Conservation (phyloP, 2,888 invertebrate species). For the Tipula confusa region DNA sequence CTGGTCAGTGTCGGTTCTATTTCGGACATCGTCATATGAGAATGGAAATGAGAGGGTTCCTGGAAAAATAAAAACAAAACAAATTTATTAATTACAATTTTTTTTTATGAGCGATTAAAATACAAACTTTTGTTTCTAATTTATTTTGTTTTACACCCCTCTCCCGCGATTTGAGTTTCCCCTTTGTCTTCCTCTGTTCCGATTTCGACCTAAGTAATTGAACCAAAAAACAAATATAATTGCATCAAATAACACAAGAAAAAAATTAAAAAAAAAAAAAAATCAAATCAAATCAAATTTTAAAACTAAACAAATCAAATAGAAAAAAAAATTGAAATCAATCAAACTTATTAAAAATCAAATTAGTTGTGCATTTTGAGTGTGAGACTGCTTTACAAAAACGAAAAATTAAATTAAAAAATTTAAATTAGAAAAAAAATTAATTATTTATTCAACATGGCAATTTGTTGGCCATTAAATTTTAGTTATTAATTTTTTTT, state of each 20-base stretch:
- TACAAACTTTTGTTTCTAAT: slow-evolving; percentile 27
- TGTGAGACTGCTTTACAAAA: slow-evolving; percentile 8
- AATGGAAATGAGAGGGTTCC: slow-evolving; percentile 34
- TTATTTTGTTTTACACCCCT: slow-evolving; percentile 28
- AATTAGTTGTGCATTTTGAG: slow-evolving; percentile 20
- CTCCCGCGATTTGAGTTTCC: slow-evolving; percentile 28
- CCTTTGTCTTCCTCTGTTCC: slow-evolving; percentile 27
- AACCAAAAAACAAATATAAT: background rate
- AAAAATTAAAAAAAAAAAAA: background rate
- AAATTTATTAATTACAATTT: background rate
- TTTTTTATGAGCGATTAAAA: background rate
- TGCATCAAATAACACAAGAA: background rate
- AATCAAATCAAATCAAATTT: background rate
- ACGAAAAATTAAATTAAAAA: background rate
- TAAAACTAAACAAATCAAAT: background rate
- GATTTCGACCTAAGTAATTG: background rate
- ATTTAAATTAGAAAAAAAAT: background rate
- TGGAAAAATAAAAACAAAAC: background rate
- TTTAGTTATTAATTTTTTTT: background rate
- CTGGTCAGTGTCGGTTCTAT: slow-evolving; percentile 27
- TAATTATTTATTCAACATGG: background rate
- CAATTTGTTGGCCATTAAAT: background rate
- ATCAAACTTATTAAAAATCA: slow-evolving; percentile 25
- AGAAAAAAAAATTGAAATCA: background rate
- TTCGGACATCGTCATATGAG: slow-evolving; percentile 34